Base-by-base conservation (phyloP, 2,113 vertebrate species). In the Bostrychus sinensis region DNA sequence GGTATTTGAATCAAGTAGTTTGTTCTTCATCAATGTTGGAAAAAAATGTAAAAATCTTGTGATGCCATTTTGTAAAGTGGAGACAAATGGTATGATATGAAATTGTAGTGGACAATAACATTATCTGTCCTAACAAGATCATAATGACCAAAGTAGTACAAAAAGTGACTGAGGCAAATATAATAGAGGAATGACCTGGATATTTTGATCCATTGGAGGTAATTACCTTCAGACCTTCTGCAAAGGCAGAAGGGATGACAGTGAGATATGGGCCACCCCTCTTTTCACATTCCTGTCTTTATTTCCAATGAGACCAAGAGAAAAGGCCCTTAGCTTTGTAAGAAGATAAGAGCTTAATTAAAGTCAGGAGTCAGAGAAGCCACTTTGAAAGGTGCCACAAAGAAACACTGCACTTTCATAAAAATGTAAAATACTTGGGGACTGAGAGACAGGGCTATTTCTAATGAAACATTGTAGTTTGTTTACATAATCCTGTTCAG, bases 271-370 rank as follows among this genome's bases (percentile, higher is more conserved):
- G 48, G 36, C 62, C 43, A 55, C 72, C 77, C 74, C 80, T 70
- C 59, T 54, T 77, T 67, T 85, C 72, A 64, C 72, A 81, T 85
- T 88, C 69, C 77, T 71, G 38, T 75, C 59, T 37, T 51, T 77
- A 65, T 37, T 25, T 62, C 39, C 17, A 67, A 51, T 54, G 65
- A 78, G 76, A 75, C 64, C 65, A 11, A 61, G 51, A 77, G 50
- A 56, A 64, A 86, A 72, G 4, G 65, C 76, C 64, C 39, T 43
- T 55, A 70, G 80, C 80, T 75, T 84, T 83, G 63, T 11, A 5
- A 26, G 72, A 70, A 76, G 84, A 84, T 78, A 88, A 88, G 67
- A 75, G 77, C 78, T 78, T 86, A 85, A 89, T 89, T 87, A 88
- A 88, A 86, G 87, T 84, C 81, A 85, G 76, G 65, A 82, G 67